These are phyloP conservation scores for Catocala nupta DNA, from an alignment of 2,888 invertebrate species.

Conservation along the genomic window DNA sequence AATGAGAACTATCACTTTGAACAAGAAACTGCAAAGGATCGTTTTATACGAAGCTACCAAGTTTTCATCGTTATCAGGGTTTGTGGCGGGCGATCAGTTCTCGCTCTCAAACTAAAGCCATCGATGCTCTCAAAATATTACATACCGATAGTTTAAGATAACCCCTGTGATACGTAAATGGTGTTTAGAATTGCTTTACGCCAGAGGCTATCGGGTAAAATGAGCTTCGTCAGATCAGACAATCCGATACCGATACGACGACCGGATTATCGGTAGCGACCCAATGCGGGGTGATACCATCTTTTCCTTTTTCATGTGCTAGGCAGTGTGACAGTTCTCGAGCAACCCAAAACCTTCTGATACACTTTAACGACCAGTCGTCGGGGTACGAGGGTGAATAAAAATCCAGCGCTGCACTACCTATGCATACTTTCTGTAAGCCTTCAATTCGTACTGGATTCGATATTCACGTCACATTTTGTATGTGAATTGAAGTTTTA, in stretches of 20 bases:
- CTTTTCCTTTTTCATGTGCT: too few relatives aligned
- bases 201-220: slow-evolving; percentile 55
- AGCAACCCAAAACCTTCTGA: too few relatives aligned
- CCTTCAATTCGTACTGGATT: too few relatives aligned
- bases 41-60: slow-evolving; percentile 60
- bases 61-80: slow-evolving; percentile 66
- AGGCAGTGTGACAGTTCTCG: too few relatives aligned
- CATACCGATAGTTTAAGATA: slow-evolving; percentile 68
- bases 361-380: too few relatives aligned
- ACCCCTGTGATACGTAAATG: slow-evolving; percentile 75
- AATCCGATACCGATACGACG: background rate
- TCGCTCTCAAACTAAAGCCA: slow-evolving; percentile 72
- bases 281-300: background rate
- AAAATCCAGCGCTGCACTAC: too few relatives aligned
- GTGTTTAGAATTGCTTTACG: slow-evolving; percentile 77
- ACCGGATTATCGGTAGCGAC: slow-evolving; percentile 3
- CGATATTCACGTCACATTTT: too few relatives aligned
- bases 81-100: slow-evolving; percentile 70
- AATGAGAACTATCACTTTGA: slow-evolving; percentile 25
- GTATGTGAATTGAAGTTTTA: too few relatives aligned
- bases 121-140: slow-evolving; percentile 70
- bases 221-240: slow-evolving; percentile 1
- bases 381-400: too few relatives aligned
- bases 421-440: too few relatives aligned
- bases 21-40: slow-evolving; percentile 48